Evolutionary conservation across 2,113 vertebrate species (phyloP).

Genomic region (Propithecus coquereli): DNA sequence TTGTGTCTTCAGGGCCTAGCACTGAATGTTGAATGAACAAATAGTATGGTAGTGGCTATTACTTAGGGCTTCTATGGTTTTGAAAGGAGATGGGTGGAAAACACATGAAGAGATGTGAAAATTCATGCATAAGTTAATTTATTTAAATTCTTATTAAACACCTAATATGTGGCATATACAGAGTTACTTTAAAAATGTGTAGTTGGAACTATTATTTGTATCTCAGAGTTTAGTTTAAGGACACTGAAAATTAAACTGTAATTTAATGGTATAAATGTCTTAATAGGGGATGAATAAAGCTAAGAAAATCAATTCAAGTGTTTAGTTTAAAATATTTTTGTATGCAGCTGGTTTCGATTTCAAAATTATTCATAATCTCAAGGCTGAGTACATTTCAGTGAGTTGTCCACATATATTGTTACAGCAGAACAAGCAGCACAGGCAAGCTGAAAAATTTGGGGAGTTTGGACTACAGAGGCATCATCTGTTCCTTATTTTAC

Average conservation of each 20-base stretch:
- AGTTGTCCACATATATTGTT: slow-evolving; percentile 1
- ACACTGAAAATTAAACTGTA: not conserved
- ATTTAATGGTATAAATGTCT: slow-evolving; percentile 42
- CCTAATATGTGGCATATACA: not conserved
- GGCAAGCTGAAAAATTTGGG: not conserved
- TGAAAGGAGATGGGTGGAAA: not conserved
- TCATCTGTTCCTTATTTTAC: slow-evolving; percentile 57
- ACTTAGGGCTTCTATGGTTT: not conserved
- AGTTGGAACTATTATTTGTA: not conserved
- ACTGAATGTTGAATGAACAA: not conserved
- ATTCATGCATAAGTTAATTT: not conserved
- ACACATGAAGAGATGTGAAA: not conserved
- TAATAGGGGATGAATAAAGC: slow-evolving; percentile 24
- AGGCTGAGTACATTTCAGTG: slow-evolving; percentile 44
- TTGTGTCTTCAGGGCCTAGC: not conserved
- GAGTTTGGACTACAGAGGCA: not conserved
- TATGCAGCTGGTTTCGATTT: slow-evolving; percentile 58
- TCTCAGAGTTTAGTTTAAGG: slow-evolving; percentile 39
- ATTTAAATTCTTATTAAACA: not conserved
- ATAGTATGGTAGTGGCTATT: not conserved
- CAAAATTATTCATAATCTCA: slow-evolving; percentile 62
- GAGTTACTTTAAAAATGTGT: not conserved
- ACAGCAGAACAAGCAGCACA: not conserved
- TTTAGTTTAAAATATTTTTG: slow-evolving; percentile 40
- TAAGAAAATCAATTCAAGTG: slow-evolving; percentile 33